phyloP scores from a whole-genome alignment of 2,113 vertebrate species.

The Tetrax tetrax region DNA sequence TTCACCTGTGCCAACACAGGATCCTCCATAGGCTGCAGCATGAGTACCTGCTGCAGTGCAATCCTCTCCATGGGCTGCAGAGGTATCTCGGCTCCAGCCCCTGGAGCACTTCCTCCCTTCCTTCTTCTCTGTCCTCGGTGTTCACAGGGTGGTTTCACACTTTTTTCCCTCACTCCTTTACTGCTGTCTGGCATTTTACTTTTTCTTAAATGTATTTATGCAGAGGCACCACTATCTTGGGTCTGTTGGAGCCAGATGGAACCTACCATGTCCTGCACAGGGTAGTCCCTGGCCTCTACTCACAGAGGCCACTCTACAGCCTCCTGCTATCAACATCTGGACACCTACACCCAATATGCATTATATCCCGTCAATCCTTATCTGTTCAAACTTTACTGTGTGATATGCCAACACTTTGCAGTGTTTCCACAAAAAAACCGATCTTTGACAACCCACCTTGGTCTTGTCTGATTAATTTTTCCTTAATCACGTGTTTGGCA shows the following conservation, averaged over 20 bases:
- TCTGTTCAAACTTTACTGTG: not conserved
- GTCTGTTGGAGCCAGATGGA: accelerated
- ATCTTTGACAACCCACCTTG: not conserved
- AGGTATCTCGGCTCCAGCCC: not conserved
- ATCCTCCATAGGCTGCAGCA: not conserved
- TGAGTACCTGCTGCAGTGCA: accelerated
- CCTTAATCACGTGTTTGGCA: not conserved
- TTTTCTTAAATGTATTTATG: not conserved
- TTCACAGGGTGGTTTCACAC: not conserved
- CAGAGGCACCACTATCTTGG: not conserved
- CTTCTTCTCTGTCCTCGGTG: not conserved
- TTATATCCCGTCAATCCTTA: not conserved
- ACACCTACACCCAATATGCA: not conserved
- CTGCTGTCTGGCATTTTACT: not conserved
- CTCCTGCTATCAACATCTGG: not conserved
- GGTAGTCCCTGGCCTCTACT: not conserved
- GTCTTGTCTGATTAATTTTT: not conserved
- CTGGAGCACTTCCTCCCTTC: not conserved
- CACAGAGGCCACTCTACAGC: not conserved
- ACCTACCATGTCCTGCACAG: not conserved
- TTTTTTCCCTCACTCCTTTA: not conserved
- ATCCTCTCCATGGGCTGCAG: not conserved
- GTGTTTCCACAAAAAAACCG: not conserved
- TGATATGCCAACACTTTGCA: not conserved
- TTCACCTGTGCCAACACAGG: not conserved